These are phyloP conservation scores for Archaeoteleia sp. DNA, from an alignment of 2,888 invertebrate species.

Conservation along the genomic window DNA sequence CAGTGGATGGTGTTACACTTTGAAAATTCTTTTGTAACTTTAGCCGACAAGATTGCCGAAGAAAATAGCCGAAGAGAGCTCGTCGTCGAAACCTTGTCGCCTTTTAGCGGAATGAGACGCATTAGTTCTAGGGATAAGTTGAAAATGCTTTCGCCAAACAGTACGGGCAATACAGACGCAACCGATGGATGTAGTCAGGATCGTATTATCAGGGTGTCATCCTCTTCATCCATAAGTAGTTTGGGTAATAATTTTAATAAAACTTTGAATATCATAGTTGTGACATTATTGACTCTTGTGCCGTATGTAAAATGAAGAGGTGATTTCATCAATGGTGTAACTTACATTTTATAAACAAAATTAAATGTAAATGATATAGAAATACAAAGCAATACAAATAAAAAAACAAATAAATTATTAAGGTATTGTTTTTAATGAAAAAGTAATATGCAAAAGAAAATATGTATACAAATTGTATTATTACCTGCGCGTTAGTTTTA, in stretches of 20 bases:
- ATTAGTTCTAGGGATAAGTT: slow-evolving; percentile 75
- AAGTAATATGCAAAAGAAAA: not conserved
- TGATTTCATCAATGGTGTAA: too few species aligned
- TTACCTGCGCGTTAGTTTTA: too few species aligned
- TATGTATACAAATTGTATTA: slow-evolving; percentile 1
- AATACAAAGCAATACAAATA: not conserved
- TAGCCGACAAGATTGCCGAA: slow-evolving; percentile 78
- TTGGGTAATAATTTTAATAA: slow-evolving; percentile 70
- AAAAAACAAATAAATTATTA: not conserved
- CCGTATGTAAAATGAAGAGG: too few species aligned
- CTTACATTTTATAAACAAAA: too few species aligned
- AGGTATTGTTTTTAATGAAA: not conserved
- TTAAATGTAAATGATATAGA: too few species aligned
- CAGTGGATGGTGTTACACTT: slow-evolving; percentile 91
- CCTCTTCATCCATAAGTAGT: slow-evolving; percentile 83
- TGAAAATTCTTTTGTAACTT: slow-evolving; percentile 90
- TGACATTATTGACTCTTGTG: too few species aligned
- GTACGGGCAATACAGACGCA: slow-evolving; percentile 64
- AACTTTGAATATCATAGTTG: too few species aligned
- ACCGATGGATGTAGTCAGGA: slow-evolving; percentile 74
- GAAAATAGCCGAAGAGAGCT: slow-evolving; percentile 75
- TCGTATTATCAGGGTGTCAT: slow-evolving; percentile 81
- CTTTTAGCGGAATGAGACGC: slow-evolving; percentile 72
- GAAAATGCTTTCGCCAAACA: slow-evolving; percentile 72
- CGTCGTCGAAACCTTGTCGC: slow-evolving; percentile 70